Base-by-base conservation (phyloP, 1,140 invertebrate species). In the Maconellicoccus hirsutus region DNA sequence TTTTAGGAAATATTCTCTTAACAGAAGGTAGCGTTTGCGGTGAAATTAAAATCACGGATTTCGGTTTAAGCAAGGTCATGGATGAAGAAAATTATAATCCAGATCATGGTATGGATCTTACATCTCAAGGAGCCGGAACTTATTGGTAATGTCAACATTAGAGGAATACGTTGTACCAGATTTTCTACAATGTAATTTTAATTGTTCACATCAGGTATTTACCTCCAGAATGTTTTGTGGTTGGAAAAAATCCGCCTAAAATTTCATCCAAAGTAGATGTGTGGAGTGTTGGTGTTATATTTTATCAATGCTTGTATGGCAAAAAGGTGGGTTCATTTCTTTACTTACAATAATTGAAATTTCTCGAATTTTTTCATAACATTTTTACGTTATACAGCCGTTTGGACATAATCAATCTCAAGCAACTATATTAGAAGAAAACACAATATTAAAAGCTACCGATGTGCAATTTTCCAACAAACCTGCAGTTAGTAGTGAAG, bases 211-310 rank as follows among this genome's bases (percentile, higher is more conserved):
- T n/a, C n/a, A n/a, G n/a, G n/a, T n/a, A 99, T 83, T 85, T 99
- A 74, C 97, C 98, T 72, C 97, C 98, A 19, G 98, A 99, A 81
- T 99, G 97, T 84, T 99, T 99, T 84, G 94, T 98, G 73, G 94
- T 98, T 75, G 96, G 94, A 73, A 98, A 98, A 82, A 96, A 95
- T 83, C 96, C 97, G 77, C 97, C 97, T 77, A 99, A 99, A 89
- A 99, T 99, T 80, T 98, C 95, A 77, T 98, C 94, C 74, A 99
- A 99, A 86, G 98, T 99, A 73, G 97, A 99, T 82, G 97, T 99
- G 61, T 99, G 98, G 97, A 97, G 94, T 79, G n/a, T n/a, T n/a
- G n/a, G n/a, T n/a, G n/a, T n/a, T n/a, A n/a, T n/a, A n/a, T n/a
- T n/a, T n/a, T n/a, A 98, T 82, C 97, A 99, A 84, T 99, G 97